Evolutionary conservation across 1,140 invertebrate species (phyloP).

Genomic region (Bombus breviceps): DNA sequence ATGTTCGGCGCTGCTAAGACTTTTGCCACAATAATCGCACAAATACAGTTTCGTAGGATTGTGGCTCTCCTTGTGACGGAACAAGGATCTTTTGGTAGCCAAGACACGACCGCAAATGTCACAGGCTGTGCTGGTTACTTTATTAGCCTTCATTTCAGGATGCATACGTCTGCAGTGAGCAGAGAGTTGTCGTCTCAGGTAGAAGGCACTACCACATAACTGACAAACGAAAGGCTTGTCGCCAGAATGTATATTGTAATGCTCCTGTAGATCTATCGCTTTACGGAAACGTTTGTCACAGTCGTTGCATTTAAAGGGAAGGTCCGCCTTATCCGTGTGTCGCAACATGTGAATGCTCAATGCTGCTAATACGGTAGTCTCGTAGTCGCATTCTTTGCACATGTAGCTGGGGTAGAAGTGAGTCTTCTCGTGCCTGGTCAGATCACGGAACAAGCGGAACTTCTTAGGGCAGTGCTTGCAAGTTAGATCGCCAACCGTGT

Average conservation of each 20-base stretch:
- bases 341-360: constrained; percentile 78
- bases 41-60: constrained; percentile 85
- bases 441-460: constrained; percentile 77
- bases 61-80: constrained; percentile 85
- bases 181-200: constrained; percentile 75
- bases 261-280: constrained; percentile 79
- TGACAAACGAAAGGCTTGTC: constrained; percentile 84
- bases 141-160: constrained; percentile 79
- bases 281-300: constrained; percentile 86
- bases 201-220: constrained; percentile 84
- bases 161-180: constrained; percentile 77
- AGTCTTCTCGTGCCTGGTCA: constrained; percentile 80
- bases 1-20: constrained; percentile 87
- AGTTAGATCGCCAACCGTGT: constrained; percentile 75
- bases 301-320: constrained; percentile 85
- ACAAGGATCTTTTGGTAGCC: constrained; percentile 81
- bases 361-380: constrained; percentile 78
- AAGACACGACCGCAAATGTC: constrained; percentile 81
- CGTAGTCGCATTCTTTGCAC: constrained; percentile 81
- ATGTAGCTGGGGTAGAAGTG: constrained; percentile 78
- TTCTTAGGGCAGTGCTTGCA: constrained; percentile 80
- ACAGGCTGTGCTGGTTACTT: constrained; percentile 79
- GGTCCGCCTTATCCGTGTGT: constrained; percentile 77
- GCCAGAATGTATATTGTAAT: constrained; percentile 81
- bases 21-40: constrained; percentile 91